Evolutionary conservation across 2,888 invertebrate genomes (phyloP), one percentile per base, ranked within the genome.

Genomic region (Trichogramma evanescens): DNA sequence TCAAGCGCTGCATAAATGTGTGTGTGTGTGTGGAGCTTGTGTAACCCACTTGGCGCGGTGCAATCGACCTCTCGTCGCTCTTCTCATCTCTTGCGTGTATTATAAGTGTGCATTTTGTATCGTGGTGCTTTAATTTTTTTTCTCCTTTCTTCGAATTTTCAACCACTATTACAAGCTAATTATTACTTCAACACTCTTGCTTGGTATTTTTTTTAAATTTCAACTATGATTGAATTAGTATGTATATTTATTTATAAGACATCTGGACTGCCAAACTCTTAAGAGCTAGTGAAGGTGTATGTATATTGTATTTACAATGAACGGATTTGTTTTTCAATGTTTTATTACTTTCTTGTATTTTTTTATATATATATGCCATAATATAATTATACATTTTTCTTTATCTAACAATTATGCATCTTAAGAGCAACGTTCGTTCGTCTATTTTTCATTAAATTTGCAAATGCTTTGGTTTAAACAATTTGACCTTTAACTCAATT

Each of bases 41-140:
- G 39, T 62, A 63, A 63, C 54, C 59, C 54, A 60, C 43, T 59
- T 59, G 59, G 63, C 58, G 50, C 9, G 39, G 41, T 7, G 42
- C 39, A 39, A 45, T 58, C 51, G 48, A 43, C 13, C 54, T 59
- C 54, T 59, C 54, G 56, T 62, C 54, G 56, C 53, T 46, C 38
- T 50, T 39, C 43, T 51, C 42, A 5, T 42, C 1, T 49, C 26
- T 49, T 40, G 6, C 6, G 3, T 54, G 50, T 50, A 45, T 45
- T 49, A 45, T 54, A 38, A 7, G n/a, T 49, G 10, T 45, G 45
- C 44, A 26, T 45, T 39, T 26, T 26, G 26, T 26, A 26, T 26
- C 2, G 26, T 26, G 26, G 26, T 26, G 26, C 26, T 26, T 13
- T 42, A 43, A 38, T 56, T 50, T 10, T 52, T 51, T 10, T 45